Conservation (phyloP, 2,797 vertebrate species). For the Argya squamiceps region DNA sequence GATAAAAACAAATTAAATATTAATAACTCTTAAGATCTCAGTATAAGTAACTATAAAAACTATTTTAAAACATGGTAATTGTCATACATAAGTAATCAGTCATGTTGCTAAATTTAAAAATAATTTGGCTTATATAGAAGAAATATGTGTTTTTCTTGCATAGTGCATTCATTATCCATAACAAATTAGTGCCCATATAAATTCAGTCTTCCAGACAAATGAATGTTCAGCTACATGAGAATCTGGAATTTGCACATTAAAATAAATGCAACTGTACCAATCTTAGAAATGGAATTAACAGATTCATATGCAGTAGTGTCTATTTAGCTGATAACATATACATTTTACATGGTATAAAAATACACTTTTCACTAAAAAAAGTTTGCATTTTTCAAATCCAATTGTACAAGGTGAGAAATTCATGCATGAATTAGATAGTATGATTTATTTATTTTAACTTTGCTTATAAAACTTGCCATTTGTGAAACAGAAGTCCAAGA, state of each 20-base stretch:
- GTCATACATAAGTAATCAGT: constrained; percentile 14
- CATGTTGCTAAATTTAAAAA: constrained; percentile 30
- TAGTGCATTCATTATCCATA: constrained; percentile 26
- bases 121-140: background rate
- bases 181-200: constrained; percentile 17
- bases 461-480: background rate
- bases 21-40: background rate
- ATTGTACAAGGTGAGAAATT: background rate
- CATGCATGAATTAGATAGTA: background rate
- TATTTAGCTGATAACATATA: background rate
- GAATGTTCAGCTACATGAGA: background rate
- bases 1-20: background rate
- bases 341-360: background rate
- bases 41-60: background rate
- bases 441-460: background rate
- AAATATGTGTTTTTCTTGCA: constrained; percentile 29
- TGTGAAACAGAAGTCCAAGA: background rate
- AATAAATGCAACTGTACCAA: background rate
- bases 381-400: background rate
- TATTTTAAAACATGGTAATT: background rate
- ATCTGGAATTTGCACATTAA: background rate
- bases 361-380: background rate
- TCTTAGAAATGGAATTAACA: background rate
- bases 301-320: background rate
- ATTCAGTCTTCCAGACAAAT: constrained; percentile 59